Evolutionary conservation across 2,888 invertebrate genomes (phyloP).

Genomic region (Calephelis perditalis): DNA sequence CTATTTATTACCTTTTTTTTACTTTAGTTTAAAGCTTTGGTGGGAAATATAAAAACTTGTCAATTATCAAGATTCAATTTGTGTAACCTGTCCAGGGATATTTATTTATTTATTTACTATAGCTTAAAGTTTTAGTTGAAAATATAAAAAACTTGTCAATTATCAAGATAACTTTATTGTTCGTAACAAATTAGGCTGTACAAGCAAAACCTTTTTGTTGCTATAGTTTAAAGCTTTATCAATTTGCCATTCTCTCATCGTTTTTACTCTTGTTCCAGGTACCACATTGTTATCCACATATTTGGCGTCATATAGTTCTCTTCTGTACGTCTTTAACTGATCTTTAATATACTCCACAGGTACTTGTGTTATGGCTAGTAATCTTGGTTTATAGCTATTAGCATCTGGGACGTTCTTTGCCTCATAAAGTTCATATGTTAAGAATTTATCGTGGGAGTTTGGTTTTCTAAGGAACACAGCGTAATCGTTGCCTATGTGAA

Average conservation of each 20-base stretch:
- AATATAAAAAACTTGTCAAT: not conserved
- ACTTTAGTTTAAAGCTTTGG: conserved; percentile 38
- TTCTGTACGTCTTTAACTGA: conserved; percentile 47
- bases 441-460: conserved; percentile 48
- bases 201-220: not conserved
- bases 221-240: conserved; percentile 40
- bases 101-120: too few species aligned
- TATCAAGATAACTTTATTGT: conserved; percentile 4
- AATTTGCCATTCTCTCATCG: conserved; percentile 65
- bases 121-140: too few species aligned
- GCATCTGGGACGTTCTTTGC: conserved; percentile 44
- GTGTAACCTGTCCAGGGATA: too few species aligned
- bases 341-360: conserved; percentile 57
- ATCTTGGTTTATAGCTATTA: conserved; percentile 42
- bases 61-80: too few species aligned
- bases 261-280: conserved; percentile 58
- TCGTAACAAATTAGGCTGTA: conserved; percentile 3
- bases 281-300: conserved; percentile 48
- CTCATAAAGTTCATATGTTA: conserved; percentile 61
- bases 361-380: conserved; percentile 56
- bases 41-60: too few species aligned
- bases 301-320: conserved; percentile 53
- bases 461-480: conserved; percentile 52
- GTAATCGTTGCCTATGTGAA: conserved; percentile 61
- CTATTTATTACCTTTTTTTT: not conserved